phyloP scores from a whole-genome alignment of 2,113 vertebrate genomes.

The Gasterosteus aculeatus region DNA sequence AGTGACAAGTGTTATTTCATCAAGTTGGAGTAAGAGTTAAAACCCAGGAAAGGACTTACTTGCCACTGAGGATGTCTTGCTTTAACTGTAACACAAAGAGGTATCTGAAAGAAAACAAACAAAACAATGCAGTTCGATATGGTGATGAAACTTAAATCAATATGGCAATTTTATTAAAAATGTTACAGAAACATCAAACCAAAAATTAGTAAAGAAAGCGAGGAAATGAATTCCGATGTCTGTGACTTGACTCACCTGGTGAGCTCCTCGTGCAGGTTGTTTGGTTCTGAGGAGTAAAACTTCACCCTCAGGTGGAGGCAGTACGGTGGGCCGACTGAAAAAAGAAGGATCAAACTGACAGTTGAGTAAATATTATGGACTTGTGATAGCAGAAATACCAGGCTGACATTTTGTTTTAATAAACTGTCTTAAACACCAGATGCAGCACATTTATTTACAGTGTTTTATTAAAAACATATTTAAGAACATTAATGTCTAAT shows the following conservation, averaged over 20 bases:
- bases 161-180: not conserved
- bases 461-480: not conserved
- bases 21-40: not conserved
- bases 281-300: slow-evolving; percentile 98
- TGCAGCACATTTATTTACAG: not conserved
- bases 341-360: not conserved
- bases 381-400: not conserved
- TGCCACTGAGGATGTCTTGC: slow-evolving; percentile 96
- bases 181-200: not conserved
- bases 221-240: not conserved
- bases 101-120: slow-evolving; percentile 82
- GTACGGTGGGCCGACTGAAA: slow-evolving; percentile 92
- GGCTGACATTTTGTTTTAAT: not conserved
- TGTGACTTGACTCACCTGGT: slow-evolving; percentile 84
- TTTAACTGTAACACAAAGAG: slow-evolving; percentile 97
- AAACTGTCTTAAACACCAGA: not conserved
- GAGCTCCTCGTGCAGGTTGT: slow-evolving; percentile 96
- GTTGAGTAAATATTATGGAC: not conserved
- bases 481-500: not conserved
- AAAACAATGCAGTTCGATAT: not conserved
- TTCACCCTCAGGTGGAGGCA: slow-evolving; percentile 98
- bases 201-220: not conserved
- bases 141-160: not conserved
- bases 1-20: not conserved
- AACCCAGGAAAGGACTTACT: slow-evolving; percentile 83